These are phyloP conservation scores for Cherax quadricarinatus DNA, from an alignment of 1,140 invertebrate genomes.

Conservation along the genomic window DNA sequence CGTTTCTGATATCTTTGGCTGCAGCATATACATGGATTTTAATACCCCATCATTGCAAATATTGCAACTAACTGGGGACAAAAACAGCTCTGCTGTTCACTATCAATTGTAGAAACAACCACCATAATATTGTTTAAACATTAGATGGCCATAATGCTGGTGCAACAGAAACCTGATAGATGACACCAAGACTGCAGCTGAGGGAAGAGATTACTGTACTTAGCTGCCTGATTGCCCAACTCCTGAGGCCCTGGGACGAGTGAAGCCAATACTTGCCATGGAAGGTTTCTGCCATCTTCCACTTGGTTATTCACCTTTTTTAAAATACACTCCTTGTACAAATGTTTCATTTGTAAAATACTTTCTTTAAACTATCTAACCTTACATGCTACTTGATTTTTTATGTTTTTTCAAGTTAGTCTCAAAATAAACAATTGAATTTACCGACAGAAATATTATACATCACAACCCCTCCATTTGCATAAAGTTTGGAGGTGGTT, in stretches of 20 bases:
- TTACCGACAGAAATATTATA: constrained; percentile 71
- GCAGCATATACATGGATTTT: constrained; percentile 1
- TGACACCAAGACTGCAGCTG: background rate
- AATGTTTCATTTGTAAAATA: constrained; percentile 72
- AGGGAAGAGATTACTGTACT: constrained; percentile 30
- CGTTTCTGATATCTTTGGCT: constrained; percentile 31
- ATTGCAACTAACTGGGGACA: background rate
- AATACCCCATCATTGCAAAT: constrained; percentile 9
- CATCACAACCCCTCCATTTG: constrained; percentile 68
- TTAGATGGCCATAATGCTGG: background rate
- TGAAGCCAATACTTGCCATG: constrained; percentile 64
- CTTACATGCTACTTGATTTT: constrained; percentile 69
- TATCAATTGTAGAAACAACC: background rate
- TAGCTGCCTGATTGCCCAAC: constrained; percentile 28
- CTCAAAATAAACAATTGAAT: constrained; percentile 72
- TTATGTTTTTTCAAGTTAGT: constrained; percentile 68
- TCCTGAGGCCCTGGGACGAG: constrained; percentile 38
- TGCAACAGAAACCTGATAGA: background rate
- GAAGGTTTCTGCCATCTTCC: constrained; percentile 62
- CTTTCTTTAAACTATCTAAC: constrained; percentile 72
- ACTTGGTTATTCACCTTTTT: constrained; percentile 48
- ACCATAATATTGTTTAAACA: constrained; percentile 2
- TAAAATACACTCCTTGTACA: constrained; percentile 72
- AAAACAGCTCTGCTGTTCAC: constrained; percentile 4
- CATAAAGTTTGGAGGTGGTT: constrained; percentile 60